Evolutionary conservation across 2,888 invertebrate genomes (phyloP).

Genomic region (Acanthosoma haemorrhoidale): DNA sequence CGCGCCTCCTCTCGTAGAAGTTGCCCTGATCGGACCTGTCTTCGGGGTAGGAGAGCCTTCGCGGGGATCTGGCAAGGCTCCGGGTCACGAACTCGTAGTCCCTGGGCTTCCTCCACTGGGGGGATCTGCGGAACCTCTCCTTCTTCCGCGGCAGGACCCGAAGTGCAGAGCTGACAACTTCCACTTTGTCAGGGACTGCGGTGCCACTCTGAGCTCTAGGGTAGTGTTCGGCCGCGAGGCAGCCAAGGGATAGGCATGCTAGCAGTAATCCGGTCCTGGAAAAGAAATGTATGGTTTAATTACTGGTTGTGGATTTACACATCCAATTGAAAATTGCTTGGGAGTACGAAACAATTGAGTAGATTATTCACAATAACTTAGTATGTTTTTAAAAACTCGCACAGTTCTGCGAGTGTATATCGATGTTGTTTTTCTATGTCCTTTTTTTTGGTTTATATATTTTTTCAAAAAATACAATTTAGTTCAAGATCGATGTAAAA

Average conservation of each 20-base stretch:
- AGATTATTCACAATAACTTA: too few species aligned
- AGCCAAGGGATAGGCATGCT: neutral
- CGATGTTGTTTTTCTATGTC: too few species aligned
- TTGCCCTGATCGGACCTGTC: constrained; percentile 18
- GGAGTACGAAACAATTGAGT: too few species aligned
- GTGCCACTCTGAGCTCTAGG: neutral
- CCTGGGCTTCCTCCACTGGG: constrained; percentile 33
- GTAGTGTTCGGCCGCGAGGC: neutral
- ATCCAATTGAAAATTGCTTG: too few species aligned
- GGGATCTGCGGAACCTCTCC: neutral
- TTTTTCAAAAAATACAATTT: too few species aligned
- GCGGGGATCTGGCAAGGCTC: neutral
- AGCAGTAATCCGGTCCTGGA: constrained; percentile 1
- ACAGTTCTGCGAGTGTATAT: too few species aligned
- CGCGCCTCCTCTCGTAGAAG: constrained; percentile 16
- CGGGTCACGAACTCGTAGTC: constrained; percentile 36
- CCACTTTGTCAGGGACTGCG: constrained; percentile 27
- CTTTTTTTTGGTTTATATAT: too few species aligned
- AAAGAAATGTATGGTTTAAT: neutral
- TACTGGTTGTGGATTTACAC: too few species aligned
- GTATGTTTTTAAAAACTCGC: too few species aligned
- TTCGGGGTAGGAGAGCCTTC: constrained; percentile 25
- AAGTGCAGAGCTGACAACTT: constrained; percentile 36
- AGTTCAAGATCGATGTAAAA: too few species aligned
- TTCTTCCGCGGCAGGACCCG: constrained; percentile 28